Evolutionary conservation across 2,888 invertebrate genomes (phyloP), one percentile per base, ranked within the genome.

Genomic region (Cosmopolites sordidus): DNA sequence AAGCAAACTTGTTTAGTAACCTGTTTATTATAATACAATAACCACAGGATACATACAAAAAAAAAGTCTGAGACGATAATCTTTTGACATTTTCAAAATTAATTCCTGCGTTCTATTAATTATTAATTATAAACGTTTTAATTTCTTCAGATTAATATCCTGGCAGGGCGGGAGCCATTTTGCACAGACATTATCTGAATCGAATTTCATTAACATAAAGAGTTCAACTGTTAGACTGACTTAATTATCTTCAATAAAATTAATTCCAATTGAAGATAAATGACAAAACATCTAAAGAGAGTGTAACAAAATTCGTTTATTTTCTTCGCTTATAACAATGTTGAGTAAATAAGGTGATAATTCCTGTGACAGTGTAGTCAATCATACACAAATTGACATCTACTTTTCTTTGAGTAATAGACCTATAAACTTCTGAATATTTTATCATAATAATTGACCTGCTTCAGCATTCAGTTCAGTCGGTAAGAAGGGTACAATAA

Each of bases 401-500:
- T 46, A 27, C 38, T 51, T 51, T 41, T 33, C 16, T 42, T 30
- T 51, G 51, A 51, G 22, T 51, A 47, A 51, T 47, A 37, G 41
- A 45, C 45, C 48, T 40, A 51, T 51, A 51, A 51, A 51, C 43
- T 16, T 43, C 33, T 30, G 49, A 50, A 50, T 50, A 50, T 37
- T 27, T 43, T 50, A 42, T 16, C 42, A 33, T 43, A 18, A 33
- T 43, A 45, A 48, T 42, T 48, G 18, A 45, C n/a, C 33, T 12
- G 11, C 12, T 33, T 33, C 3, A 33, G n/a, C 12, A n/a, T n/a
- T 33, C 33, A 33, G n/a, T 33, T 33, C 33, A 33, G 5, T 33
- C 33, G n/a, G n/a, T n/a, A 33, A 12, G 33, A 11, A 33, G 12
- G 33, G 33, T 12, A n/a, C 33, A 12, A 33, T 33, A 33, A 11